Evolutionary conservation across 2,113 vertebrate species (phyloP).

Genomic region (Malurus alboscapulatus): DNA sequence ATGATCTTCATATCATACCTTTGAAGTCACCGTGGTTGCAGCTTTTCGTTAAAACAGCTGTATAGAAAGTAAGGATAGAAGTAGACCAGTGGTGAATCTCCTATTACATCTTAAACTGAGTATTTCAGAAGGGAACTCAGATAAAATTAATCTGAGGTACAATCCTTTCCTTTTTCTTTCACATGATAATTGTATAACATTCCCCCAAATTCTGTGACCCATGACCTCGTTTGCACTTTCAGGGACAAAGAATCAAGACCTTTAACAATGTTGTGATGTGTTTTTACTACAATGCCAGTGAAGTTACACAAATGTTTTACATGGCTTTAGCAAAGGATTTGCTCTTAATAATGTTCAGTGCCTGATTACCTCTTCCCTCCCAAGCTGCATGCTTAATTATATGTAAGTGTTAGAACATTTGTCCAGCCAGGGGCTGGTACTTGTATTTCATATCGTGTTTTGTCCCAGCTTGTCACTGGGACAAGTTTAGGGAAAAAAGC

Average conservation of each 20-base stretch:
- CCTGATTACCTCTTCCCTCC: neutral
- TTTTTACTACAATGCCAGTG: neutral
- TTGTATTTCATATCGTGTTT: neutral
- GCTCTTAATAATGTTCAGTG: neutral
- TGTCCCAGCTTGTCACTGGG: neutral
- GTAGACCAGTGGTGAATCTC: neutral
- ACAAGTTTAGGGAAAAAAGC: neutral
- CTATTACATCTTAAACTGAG: neutral
- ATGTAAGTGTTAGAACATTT: neutral
- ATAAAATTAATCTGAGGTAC: neutral
- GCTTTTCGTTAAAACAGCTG: neutral
- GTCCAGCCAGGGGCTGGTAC: neutral
- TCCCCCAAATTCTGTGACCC: neutral
- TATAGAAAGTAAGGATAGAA: neutral
- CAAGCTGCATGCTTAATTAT: neutral
- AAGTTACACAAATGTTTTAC: neutral
- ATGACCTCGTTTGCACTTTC: neutral
- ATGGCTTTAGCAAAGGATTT: neutral
- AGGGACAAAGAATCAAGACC: neutral
- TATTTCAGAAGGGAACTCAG: neutral
- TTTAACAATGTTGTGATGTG: neutral
- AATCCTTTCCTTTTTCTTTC: neutral
- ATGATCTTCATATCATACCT: neutral
- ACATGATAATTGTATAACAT: neutral
- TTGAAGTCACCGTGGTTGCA: neutral